These are phyloP conservation scores for Cloeon dipterum DNA, from an alignment of 2,888 invertebrate species.

Conservation along the genomic window DNA sequence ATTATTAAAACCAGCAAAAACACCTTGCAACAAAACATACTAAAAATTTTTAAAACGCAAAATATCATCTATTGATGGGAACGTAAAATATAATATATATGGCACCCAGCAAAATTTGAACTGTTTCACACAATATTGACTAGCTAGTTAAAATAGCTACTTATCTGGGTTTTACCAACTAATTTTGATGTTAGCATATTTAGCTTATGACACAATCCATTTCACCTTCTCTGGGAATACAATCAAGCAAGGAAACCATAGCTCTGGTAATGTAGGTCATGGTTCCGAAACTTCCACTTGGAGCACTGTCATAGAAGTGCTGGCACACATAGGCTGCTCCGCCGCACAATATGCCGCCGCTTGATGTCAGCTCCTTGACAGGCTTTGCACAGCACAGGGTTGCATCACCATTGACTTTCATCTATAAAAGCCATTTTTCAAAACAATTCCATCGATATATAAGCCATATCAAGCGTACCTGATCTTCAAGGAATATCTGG, in stretches of 20 bases:
- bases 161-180: too few relatives aligned
- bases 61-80: too few relatives aligned
- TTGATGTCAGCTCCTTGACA: conserved; percentile 30
- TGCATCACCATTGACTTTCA: conserved; percentile 71
- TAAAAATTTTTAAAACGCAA: too few relatives aligned
- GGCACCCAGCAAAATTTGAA: too few relatives aligned
- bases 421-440: conserved; percentile 34
- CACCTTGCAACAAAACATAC: too few relatives aligned
- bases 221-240: conserved; percentile 51
- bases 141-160: too few relatives aligned
- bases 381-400: conserved; percentile 79
- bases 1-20: too few relatives aligned
- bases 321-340: conserved; percentile 91
- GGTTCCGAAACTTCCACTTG: conserved; percentile 90
- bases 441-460: too few relatives aligned
- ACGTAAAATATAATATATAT: too few relatives aligned
- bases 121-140: too few relatives aligned
- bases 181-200: conserved; percentile 4
- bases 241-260: conserved; percentile 43
- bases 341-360: conserved; percentile 53
- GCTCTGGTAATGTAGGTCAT: conserved; percentile 90
- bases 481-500: conserved; percentile 83
- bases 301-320: conserved; percentile 94
- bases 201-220: conserved; percentile 49
- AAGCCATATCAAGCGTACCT: conserved; percentile 51